A percentile compares a stretch with the other conserved stretches of the same genome.
phyloP scores from a whole-genome alignment of 2,113 vertebrate species.

The Festucalex cinctus region DNA sequence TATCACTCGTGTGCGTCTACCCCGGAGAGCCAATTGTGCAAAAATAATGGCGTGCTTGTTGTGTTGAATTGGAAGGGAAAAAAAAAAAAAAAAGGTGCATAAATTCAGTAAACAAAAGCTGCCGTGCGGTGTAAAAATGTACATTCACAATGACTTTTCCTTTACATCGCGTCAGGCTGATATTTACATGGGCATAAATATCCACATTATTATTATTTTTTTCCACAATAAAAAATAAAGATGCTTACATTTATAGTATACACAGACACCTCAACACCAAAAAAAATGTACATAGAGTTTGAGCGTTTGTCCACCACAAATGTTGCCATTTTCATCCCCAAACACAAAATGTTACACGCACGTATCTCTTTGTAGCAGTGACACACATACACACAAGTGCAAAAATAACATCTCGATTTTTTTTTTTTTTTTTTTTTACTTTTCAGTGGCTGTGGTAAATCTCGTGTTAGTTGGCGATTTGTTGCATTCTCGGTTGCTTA shows the following conservation, averaged over 20 bases:
- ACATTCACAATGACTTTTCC: conserved; percentile 53
- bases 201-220: conserved; percentile 49
- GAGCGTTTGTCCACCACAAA: conserved; percentile 19
- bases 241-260: conserved; percentile 66
- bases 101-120: conserved; percentile 19
- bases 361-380: conserved; percentile 32
- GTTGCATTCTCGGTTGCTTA: background rate
- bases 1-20: conserved; percentile 23
- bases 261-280: conserved; percentile 67
- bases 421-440: background rate
- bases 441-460: conserved; percentile 39
- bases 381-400: conserved; percentile 57
- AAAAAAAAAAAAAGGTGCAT: conserved; percentile 2
- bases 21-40: conserved; percentile 34
- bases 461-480: conserved; percentile 37
- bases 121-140: conserved; percentile 41
- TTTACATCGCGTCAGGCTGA: conserved; percentile 22
- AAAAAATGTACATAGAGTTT: conserved; percentile 55
- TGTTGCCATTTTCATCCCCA: conserved; percentile 6
- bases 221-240: conserved; percentile 73
- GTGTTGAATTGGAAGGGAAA: conserved; percentile 15
- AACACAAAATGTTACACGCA: conserved; percentile 24
- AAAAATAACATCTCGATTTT: conserved; percentile 48
- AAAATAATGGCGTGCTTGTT: conserved; percentile 41
- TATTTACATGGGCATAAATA: conserved; percentile 74